These are phyloP conservation scores for Oxycera nigricornis DNA, from an alignment of 2,888 invertebrate genomes.

Conservation along the genomic window DNA sequence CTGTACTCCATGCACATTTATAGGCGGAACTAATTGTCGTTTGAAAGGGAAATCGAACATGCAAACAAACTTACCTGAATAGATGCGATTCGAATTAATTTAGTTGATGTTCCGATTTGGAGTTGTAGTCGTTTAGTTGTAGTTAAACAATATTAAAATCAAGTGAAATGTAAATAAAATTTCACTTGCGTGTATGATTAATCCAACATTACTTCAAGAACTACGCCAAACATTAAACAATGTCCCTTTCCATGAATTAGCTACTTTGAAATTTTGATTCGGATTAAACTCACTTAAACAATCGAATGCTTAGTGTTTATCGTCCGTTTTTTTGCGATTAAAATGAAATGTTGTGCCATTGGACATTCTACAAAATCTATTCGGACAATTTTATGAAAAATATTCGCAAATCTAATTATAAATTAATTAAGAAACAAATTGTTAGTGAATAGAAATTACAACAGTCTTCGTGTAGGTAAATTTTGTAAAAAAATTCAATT, in stretches of 20 bases:
- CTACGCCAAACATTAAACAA: too few species aligned
- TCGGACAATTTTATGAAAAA: background rate
- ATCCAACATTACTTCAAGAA: too few species aligned
- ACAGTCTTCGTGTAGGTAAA: background rate
- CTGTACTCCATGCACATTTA: conserved; percentile 22
- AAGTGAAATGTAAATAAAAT: too few species aligned
- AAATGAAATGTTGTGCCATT: background rate
- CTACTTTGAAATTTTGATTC: too few species aligned
- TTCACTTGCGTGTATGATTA: too few species aligned
- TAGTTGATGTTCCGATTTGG: background rate
- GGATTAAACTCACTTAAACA: too few species aligned
- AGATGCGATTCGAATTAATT: conserved; percentile 17
- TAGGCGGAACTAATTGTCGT: conserved; percentile 6
- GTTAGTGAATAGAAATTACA: background rate
- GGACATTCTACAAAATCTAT: background rate
- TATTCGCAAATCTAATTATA: background rate
- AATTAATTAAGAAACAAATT: background rate
- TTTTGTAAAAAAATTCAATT: background rate
- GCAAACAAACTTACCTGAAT: conserved; percentile 10
- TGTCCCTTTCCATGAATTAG: too few species aligned
- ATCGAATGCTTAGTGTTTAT: too few species aligned
- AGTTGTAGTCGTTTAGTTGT: too few species aligned
- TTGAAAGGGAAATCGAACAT: background rate
- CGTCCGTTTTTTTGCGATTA: too few species aligned
- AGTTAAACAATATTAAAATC: too few species aligned